These are phyloP conservation scores for Pseudolaguvia tuberculata DNA, from an alignment of 2,113 vertebrate species.

Conservation along the genomic window DNA sequence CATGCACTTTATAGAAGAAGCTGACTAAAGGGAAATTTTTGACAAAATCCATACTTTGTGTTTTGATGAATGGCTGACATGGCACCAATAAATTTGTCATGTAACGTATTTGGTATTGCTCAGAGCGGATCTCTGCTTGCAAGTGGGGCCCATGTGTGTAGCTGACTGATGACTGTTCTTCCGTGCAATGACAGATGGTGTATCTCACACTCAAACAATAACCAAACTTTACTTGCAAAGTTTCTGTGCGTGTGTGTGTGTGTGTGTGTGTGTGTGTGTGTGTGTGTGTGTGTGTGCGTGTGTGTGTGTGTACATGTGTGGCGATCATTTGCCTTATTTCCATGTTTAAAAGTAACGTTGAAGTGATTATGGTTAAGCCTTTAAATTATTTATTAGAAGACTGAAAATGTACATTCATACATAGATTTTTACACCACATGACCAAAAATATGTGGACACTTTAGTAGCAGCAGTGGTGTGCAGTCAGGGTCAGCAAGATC, in stretches of 20 bases:
- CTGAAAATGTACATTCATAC: too few relatives aligned
- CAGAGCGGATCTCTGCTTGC: constrained; percentile 27
- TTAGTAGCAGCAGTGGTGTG: too few relatives aligned
- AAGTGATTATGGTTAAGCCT: not conserved
- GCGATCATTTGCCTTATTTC: not conserved
- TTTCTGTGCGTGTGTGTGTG: constrained; percentile 2
- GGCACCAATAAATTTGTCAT: constrained; percentile 34
- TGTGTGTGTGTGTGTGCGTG: not conserved
- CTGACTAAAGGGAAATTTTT: not conserved
- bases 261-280: constrained; percentile 10
- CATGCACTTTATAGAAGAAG: constrained; percentile 1
- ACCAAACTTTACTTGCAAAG: constrained; percentile 20
- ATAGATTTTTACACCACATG: too few relatives aligned
- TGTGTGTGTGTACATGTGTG: not conserved
- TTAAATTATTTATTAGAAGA: too few relatives aligned
- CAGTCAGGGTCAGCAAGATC: too few relatives aligned
- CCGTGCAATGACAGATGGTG: constrained; percentile 34
- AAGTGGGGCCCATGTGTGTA: constrained; percentile 37
- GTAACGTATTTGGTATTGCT: constrained; percentile 32
- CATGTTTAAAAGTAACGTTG: not conserved
- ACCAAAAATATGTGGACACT: too few relatives aligned
- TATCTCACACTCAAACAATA: constrained; percentile 31
- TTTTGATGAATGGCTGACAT: constrained; percentile 29
- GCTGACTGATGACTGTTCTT: constrained; percentile 40
- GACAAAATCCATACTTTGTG: constrained; percentile 1